Evolutionary conservation across 2,113 vertebrate species (phyloP), one percentile per base, ranked within the genome.

Genomic region (Cinclus cinclus): DNA sequence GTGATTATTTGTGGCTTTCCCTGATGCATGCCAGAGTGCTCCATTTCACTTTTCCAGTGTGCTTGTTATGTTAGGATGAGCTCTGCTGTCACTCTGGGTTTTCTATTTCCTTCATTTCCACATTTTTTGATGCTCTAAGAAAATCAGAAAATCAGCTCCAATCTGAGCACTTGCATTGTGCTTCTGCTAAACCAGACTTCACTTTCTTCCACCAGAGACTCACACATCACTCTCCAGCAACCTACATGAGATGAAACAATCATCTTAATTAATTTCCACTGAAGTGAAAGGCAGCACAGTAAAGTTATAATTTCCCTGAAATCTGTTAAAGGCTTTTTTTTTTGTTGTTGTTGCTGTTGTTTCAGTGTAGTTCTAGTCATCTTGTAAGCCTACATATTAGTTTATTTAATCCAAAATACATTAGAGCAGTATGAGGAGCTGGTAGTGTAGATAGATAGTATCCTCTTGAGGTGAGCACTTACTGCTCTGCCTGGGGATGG

Each of bases 31-130:
- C 65, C 0, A 46, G 69, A 53, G 47, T 87, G 65, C 23, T 91
- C 11, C n/a, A 87, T 35, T 94, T 85, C 46, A 42, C 49, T 96
- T 95, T 87, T 65, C 44, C 88, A 76, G 19, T 31, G 58, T 53
- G 37, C 62, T 93, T 6, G 6, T 93, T 90, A 64, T 10, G 37
- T 81, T 78, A 47, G 41, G 55, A 75, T 87, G 75, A 84, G 37
- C 86, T 94, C 52, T 76, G 69, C 69, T 95, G 73, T 91, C 90
- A 71, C 16, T 69, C 77, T 93, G 56, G 41, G 42, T 86, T 94
- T 88, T 81, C 89, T 93, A 24, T 88, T 95, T 88, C 76, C 64
- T 81, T 41, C 60, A 39, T 62, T 78, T 69, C 46, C 10, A 21
- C 53, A 27, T 82, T 83, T 89, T 71, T 41, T 89, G 9, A 89